A percentile compares a stretch with the other conserved stretches of the same genome.
Evolutionary conservation across 2,797 vertebrate species (phyloP).

Genomic region (Sparus aurata): DNA sequence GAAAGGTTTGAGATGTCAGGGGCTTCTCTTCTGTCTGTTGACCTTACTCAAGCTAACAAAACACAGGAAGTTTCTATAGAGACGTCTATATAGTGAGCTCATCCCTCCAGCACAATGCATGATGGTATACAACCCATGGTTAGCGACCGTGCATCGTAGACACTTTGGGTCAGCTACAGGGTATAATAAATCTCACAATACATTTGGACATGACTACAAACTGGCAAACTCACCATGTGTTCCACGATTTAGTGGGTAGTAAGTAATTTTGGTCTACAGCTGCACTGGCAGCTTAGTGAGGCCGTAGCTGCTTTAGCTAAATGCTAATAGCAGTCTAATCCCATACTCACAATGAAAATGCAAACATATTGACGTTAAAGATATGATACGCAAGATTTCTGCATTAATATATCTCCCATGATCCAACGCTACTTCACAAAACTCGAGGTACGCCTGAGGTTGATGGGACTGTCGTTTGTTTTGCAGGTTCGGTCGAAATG

Average conservation of each 20-base stretch:
- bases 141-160: no score
- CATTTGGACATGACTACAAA: no score
- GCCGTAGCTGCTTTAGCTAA: background rate
- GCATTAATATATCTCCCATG: no score
- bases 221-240: no score
- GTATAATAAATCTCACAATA: no score
- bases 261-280: background rate
- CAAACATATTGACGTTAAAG: background rate
- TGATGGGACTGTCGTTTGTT: background rate
- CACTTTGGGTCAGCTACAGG: no score
- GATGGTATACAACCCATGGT: no score
- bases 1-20: constrained; percentile 1
- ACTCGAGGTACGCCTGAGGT: background rate
- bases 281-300: background rate
- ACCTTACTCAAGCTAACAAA: background rate
- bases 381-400: no score
- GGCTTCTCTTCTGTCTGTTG: background rate
- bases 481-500: background rate
- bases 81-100: no score
- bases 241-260: no score
- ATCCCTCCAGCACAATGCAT: no score
- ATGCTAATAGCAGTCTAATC: background rate
- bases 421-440: background rate
- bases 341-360: background rate
- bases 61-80: no score